Percentiles rank a stretch among this genome's conserved stretches.
Evolutionary conservation across 2,888 invertebrate genomes (phyloP).

Genomic region (Deroplatys truncata): DNA sequence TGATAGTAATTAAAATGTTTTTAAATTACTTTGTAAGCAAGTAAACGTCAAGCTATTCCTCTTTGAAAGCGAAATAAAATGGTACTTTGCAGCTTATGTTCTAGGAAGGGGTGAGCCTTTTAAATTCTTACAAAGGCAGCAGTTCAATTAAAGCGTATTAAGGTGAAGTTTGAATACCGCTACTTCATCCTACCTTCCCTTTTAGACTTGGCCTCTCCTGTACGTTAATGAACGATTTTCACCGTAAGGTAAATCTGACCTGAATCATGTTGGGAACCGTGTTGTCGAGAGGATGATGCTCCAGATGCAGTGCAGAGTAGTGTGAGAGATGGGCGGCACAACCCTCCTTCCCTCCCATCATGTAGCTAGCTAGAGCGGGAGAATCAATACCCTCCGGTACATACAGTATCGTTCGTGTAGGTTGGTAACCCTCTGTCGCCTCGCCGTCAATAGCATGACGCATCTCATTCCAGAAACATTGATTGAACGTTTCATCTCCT

Average conservation of each 20-base stretch:
- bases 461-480: background rate
- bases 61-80: too few relatives aligned
- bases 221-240: background rate
- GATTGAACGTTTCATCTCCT: background rate
- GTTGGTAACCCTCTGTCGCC: background rate
- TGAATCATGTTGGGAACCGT: background rate
- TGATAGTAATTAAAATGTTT: too few relatives aligned
- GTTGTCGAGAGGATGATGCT: slow-evolving; percentile 5
- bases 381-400: background rate
- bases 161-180: background rate
- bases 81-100: too few relatives aligned
- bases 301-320: background rate
- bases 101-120: too few relatives aligned
- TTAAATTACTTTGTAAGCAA: too few relatives aligned
- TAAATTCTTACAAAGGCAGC: background rate
- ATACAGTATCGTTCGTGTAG: background rate
- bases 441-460: background rate
- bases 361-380: background rate
- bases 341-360: background rate
- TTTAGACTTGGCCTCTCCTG: background rate
- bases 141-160: background rate
- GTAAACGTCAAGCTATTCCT: too few relatives aligned
- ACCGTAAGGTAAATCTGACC: background rate
- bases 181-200: background rate
- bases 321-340: background rate